Evolutionary conservation across 2,113 vertebrate species (phyloP).

Genomic region (Oceanodroma tethys): DNA sequence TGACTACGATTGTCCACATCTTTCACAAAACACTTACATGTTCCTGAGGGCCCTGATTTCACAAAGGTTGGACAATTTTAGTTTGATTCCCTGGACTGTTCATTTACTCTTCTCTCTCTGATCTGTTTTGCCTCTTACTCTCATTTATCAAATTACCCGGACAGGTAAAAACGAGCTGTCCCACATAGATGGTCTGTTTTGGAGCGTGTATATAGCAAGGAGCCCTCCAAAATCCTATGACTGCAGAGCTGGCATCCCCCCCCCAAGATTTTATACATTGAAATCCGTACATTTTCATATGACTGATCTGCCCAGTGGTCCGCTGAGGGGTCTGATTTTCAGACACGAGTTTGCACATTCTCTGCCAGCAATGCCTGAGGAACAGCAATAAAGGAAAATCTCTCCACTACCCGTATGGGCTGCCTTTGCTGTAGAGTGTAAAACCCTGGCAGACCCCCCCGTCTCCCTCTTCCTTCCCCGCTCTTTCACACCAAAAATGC

Average conservation of each 20-base stretch:
- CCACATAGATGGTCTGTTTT: background rate
- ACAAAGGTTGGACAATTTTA: background rate
- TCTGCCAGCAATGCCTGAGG: background rate
- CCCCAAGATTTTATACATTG: background rate
- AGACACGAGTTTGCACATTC: background rate
- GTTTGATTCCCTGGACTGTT: background rate
- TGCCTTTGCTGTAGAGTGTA: background rate
- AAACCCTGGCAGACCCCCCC: background rate
- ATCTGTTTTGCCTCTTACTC: background rate
- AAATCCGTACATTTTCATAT: background rate
- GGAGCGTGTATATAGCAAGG: background rate
- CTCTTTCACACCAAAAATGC: background rate
- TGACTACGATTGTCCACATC: background rate
- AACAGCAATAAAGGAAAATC: background rate
- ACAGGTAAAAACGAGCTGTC: background rate
- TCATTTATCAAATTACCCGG: background rate
- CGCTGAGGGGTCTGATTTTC: background rate
- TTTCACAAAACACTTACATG: background rate
- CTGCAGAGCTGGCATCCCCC: background rate
- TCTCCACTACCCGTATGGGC: background rate
- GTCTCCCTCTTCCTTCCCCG: background rate
- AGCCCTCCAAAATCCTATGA: background rate
- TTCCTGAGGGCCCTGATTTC: background rate
- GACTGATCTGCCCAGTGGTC: background rate
- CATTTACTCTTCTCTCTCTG: background rate